Conservation (phyloP, 2,113 vertebrate genomes). For the Phasianus colchicus region DNA sequence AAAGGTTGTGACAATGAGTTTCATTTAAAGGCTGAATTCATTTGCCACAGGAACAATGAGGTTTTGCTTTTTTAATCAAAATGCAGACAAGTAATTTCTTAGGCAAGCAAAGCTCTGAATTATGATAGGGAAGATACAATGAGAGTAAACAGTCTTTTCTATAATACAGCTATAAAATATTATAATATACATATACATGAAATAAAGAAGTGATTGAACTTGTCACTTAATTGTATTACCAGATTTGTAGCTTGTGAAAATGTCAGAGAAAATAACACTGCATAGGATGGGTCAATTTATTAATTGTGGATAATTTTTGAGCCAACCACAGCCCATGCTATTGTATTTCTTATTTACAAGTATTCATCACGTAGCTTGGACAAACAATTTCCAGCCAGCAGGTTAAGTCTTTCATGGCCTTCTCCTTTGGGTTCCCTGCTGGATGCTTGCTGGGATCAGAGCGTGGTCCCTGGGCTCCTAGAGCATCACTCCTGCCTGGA, state of each 20-base stretch:
- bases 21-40: constrained; percentile 67
- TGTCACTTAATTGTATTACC: constrained; percentile 61
- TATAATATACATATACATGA: constrained; percentile 49
- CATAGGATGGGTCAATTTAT: constrained; percentile 47
- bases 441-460: background rate
- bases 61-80: constrained; percentile 73
- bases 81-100: constrained; percentile 73
- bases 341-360: constrained; percentile 46
- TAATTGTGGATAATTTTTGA: constrained; percentile 63
- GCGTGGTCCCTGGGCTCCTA: background rate
- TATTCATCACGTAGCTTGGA: background rate
- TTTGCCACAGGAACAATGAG: constrained; percentile 63
- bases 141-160: constrained; percentile 50
- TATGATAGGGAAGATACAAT: constrained; percentile 47
- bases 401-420: background rate
- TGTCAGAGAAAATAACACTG: constrained; percentile 45
- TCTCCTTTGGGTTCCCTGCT: background rate
- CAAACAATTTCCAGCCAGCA: background rate
- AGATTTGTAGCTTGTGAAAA: constrained; percentile 61
- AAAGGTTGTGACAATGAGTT: constrained; percentile 65
- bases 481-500: background rate
- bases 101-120: constrained; percentile 66
- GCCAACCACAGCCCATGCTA: background rate
- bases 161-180: constrained; percentile 70
- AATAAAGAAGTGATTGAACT: constrained; percentile 62